Evolutionary conservation across 2,797 vertebrate genomes (phyloP).

Genomic region (Sebastes minor): DNA sequence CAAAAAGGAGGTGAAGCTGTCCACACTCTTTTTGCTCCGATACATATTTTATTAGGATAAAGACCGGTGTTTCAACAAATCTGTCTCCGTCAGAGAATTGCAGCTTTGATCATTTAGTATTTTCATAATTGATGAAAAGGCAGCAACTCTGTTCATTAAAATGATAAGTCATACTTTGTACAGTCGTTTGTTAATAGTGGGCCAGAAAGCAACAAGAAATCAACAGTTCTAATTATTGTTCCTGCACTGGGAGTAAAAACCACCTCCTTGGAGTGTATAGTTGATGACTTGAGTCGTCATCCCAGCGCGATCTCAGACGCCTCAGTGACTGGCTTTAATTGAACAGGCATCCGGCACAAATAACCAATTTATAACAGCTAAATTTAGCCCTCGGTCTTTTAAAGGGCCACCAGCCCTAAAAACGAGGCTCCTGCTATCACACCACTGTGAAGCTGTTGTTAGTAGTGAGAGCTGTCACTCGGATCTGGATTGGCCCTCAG

Average conservation of each 20-base stretch:
- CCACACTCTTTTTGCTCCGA: neutral
- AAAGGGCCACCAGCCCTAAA: slow-evolving; percentile 51
- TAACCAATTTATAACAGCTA: slow-evolving; percentile 69
- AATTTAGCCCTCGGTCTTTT: slow-evolving; percentile 62
- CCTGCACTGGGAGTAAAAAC: slow-evolving; percentile 8
- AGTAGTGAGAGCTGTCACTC: slow-evolving; percentile 28
- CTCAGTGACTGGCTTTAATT: slow-evolving; percentile 72
- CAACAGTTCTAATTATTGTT: slow-evolving; percentile 44
- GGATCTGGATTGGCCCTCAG: slow-evolving; percentile 40
- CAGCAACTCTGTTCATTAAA: neutral
- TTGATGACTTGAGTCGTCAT: slow-evolving; percentile 55
- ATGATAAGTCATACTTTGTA: slow-evolving; percentile 8
- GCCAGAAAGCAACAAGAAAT: slow-evolving; percentile 4
- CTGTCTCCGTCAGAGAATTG: neutral
- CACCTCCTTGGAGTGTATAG: slow-evolving; percentile 38
- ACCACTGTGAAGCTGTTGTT: slow-evolving; percentile 22
- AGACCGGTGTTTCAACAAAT: neutral
- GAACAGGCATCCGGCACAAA: slow-evolving; percentile 72
- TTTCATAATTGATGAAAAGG: slow-evolving; percentile 6
- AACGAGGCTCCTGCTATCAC: slow-evolving; percentile 22
- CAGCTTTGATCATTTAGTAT: neutral
- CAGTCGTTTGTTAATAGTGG: neutral
- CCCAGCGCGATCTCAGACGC: slow-evolving; percentile 52
- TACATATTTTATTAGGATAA: neutral
- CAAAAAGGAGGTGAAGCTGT: slow-evolving; percentile 1